phyloP scores from a whole-genome alignment of 1,140 invertebrate genomes.

The Ceratoteleas bidentatus region DNA sequence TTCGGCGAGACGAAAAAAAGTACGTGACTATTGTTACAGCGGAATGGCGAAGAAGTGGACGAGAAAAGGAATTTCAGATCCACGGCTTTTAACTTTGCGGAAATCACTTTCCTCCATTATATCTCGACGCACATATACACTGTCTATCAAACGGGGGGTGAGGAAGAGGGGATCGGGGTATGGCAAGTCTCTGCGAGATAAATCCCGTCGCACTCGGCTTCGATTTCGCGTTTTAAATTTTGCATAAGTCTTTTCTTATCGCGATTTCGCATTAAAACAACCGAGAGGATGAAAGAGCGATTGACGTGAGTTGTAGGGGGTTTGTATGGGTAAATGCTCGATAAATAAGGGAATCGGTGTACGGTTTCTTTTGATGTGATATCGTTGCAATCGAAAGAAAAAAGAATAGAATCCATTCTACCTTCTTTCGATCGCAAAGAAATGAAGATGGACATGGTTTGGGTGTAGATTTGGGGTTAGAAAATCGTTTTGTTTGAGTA shows the following conservation, averaged over 20 bases:
- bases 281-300: slow-evolving; percentile 2
- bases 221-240: slow-evolving; percentile 47
- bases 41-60: slow-evolving; percentile 40
- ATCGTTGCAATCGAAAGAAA: too few species aligned
- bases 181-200: slow-evolving; percentile 63
- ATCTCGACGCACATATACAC: slow-evolving; percentile 67
- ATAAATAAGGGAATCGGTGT: neutral
- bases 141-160: slow-evolving; percentile 32
- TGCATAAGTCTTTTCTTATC: slow-evolving; percentile 45
- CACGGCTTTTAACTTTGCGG: slow-evolving; percentile 79
- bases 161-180: neutral
- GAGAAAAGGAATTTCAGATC: slow-evolving; percentile 73
- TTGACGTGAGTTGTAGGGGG: neutral
- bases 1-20: slow-evolving; percentile 37
- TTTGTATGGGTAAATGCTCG: neutral
- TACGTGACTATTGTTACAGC: slow-evolving; percentile 51
- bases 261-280: slow-evolving; percentile 36
- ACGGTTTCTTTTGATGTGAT: too few species aligned
- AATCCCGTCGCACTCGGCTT: slow-evolving; percentile 56
- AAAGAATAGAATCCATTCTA: too few species aligned
- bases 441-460: too few species aligned
- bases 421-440: too few species aligned
- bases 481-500: too few species aligned
- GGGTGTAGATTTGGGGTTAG: too few species aligned
- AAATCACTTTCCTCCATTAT: slow-evolving; percentile 81